Conservation (phyloP, 2,888 invertebrate species). For the Clostera curtula region DNA sequence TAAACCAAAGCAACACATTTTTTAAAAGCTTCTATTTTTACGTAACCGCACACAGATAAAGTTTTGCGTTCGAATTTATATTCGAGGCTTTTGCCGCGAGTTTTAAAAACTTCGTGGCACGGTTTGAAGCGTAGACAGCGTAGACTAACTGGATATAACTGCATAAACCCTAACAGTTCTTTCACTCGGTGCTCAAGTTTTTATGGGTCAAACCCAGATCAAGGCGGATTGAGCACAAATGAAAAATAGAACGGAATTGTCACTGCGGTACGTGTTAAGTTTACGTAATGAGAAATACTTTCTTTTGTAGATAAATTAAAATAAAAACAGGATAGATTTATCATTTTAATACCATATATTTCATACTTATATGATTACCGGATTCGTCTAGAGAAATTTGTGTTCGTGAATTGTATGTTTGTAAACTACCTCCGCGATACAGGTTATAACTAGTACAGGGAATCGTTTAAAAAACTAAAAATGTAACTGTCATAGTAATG, state of each 20-base stretch:
- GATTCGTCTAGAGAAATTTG: too few species aligned
- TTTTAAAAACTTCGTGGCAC: constrained; percentile 51
- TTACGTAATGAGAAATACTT: constrained; percentile 24
- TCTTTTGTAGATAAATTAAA: neutral
- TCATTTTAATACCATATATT: too few species aligned
- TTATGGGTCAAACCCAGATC: constrained; percentile 68
- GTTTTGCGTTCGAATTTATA: constrained; percentile 49
- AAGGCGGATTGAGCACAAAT: constrained; percentile 45
- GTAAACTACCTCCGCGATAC: too few species aligned
- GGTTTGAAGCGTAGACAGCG: constrained; percentile 58
- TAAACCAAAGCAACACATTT: too few species aligned
- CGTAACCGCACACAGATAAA: constrained; percentile 34
- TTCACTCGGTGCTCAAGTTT: constrained; percentile 49
- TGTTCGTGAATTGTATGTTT: too few species aligned
- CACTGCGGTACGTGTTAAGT: constrained; percentile 20
- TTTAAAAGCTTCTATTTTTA: constrained; percentile 34
- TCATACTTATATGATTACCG: too few species aligned
- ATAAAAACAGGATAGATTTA: too few species aligned
- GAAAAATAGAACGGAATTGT: constrained; percentile 29
- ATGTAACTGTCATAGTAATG: too few species aligned
- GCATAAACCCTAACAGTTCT: constrained; percentile 51
- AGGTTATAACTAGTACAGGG: too few species aligned
- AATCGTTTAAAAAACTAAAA: too few species aligned
- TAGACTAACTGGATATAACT: constrained; percentile 61
- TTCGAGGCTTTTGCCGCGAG: constrained; percentile 44